phyloP scores from a whole-genome alignment of 2,113 vertebrate species.

The Artemisiospiza belli region DNA sequence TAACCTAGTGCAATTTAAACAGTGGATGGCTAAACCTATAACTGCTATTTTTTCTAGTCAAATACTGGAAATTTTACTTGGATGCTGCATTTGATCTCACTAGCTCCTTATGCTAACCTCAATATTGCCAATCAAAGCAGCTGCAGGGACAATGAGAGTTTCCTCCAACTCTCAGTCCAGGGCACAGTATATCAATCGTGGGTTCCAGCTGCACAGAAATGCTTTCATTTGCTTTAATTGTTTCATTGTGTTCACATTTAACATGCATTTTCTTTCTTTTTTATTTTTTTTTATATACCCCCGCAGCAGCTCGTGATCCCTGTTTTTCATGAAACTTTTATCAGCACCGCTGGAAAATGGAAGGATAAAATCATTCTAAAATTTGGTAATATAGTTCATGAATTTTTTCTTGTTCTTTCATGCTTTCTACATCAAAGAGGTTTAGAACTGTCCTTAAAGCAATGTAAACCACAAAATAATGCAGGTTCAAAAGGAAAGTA shows the following conservation, averaged over 20 bases:
- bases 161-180: neutral
- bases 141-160: neutral
- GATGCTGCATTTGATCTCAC: neutral
- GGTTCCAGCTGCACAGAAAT: slow-evolving; percentile 35
- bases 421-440: neutral
- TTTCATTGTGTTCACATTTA: slow-evolving; percentile 44
- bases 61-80: neutral
- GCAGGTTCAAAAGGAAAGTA: neutral
- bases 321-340: neutral
- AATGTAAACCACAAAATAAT: neutral
- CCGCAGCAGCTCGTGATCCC: neutral
- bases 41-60: neutral
- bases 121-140: neutral
- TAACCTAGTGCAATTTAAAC: neutral
- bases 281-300: too few relatives aligned
- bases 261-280: neutral
- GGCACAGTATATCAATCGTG: neutral
- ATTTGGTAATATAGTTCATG: neutral
- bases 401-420: neutral
- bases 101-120: neutral
- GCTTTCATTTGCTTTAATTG: slow-evolving; percentile 55
- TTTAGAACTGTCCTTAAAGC: neutral
- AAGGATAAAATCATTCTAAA: neutral
- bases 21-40: neutral
- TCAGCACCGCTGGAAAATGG: neutral